These are phyloP conservation scores for Neoseiulus cucumeris DNA, from an alignment of 1,140 invertebrate genomes.

Conservation along the genomic window DNA sequence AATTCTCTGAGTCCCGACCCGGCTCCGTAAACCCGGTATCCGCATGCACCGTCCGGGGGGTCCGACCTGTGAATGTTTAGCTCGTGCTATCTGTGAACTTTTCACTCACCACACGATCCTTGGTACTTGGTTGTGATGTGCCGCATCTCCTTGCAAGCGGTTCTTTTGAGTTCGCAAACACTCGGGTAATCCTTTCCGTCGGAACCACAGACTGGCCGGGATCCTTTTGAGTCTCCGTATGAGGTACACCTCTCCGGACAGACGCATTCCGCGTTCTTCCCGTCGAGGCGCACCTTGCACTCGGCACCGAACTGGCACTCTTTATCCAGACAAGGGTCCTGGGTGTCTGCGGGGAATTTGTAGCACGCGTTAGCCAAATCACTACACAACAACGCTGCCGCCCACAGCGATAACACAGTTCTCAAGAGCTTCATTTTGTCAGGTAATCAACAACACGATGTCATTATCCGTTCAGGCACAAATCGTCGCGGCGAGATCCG, in stretches of 20 bases:
- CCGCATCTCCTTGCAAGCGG: slow-evolving; percentile 46
- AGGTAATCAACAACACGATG: no score
- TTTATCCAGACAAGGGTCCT: slow-evolving; percentile 50
- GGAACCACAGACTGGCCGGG: slow-evolving; percentile 45
- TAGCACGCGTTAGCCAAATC: slow-evolving; percentile 26
- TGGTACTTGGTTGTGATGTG: slow-evolving; percentile 65
- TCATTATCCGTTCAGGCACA: no score
- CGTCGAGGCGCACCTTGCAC: slow-evolving; percentile 53
- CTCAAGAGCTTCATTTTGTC: no score
- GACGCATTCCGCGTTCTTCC: slow-evolving; percentile 44
- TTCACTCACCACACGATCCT: slow-evolving; percentile 65
- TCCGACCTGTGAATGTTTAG: no score
- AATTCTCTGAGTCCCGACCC: no score
- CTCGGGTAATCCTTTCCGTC: slow-evolving; percentile 37
- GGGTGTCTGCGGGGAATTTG: slow-evolving; percentile 42
- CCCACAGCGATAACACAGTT: no score
- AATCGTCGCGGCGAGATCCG: no score
- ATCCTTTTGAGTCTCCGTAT: slow-evolving; percentile 55
- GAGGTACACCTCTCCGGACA: slow-evolving; percentile 51
- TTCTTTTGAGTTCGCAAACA: slow-evolving; percentile 53
- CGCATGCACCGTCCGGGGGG: no score
- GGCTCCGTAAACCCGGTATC: no score
- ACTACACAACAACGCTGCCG: no score
- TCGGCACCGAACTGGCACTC: slow-evolving; percentile 49
- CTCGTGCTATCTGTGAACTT: no score